Conservation (phyloP, 1,140 invertebrate genomes). For the Eulimnadia texana region DNA sequence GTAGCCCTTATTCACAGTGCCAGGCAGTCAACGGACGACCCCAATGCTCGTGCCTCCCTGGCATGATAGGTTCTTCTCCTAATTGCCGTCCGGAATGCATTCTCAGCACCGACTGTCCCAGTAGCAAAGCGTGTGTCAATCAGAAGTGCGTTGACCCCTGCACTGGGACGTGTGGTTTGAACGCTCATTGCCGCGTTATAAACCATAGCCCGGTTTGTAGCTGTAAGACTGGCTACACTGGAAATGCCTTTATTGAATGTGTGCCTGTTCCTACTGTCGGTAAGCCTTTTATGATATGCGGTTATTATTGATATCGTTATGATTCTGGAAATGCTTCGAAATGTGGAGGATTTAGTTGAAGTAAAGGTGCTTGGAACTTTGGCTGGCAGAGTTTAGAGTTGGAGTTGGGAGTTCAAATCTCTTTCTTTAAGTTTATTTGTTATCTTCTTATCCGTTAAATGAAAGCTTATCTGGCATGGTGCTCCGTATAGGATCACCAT, state of each 20-base stretch:
- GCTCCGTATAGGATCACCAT: too few species aligned
- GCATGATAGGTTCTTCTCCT: constrained; percentile 41
- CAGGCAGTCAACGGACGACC: constrained; percentile 35
- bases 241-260: constrained; percentile 38
- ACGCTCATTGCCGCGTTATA: constrained; percentile 53
- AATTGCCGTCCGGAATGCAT: constrained; percentile 46
- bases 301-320: too few species aligned
- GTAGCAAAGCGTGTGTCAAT: constrained; percentile 33
- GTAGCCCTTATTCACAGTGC: constrained; percentile 34
- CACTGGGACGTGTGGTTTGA: constrained; percentile 40
- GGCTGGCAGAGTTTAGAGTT: too few species aligned
- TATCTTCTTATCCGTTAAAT: too few species aligned
- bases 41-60: constrained; percentile 29
- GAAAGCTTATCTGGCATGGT: too few species aligned
- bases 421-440: too few species aligned
- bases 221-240: constrained; percentile 50
- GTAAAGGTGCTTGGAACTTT: too few species aligned
- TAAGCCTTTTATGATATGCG: constrained; percentile 4
- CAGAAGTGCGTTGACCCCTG: constrained; percentile 25
- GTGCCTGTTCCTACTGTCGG: constrained; percentile 11
- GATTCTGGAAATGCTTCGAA: too few species aligned
- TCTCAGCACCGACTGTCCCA: constrained; percentile 53
- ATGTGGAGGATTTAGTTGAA: too few species aligned
- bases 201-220: constrained; percentile 58
- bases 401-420: too few species aligned